These are phyloP conservation scores for Isoperla grammatica DNA, from an alignment of 2,888 invertebrate species.

Conservation along the genomic window DNA sequence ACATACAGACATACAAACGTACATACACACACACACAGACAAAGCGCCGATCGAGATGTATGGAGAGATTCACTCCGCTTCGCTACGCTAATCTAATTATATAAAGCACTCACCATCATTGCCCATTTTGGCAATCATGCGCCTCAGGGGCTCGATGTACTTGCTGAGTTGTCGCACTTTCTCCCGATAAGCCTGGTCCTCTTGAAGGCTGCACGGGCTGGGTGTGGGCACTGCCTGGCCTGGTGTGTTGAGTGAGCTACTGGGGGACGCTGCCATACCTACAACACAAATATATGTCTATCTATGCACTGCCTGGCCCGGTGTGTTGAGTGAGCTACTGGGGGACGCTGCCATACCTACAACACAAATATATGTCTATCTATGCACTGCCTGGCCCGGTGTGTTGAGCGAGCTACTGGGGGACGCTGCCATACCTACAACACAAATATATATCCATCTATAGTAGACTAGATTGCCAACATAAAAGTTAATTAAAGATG, in stretches of 20 bases:
- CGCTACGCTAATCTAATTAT: too few relatives aligned
- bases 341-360: constrained; percentile 69
- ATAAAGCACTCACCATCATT: constrained; percentile 62
- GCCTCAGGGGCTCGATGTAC: constrained; percentile 86
- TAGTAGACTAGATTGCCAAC: too few relatives aligned
- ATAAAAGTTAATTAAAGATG: too few relatives aligned
- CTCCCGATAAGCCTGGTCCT: constrained; percentile 88
- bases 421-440: constrained; percentile 61
- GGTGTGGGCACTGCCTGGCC: constrained; percentile 51
- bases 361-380: too few relatives aligned
- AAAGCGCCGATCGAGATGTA: too few relatives aligned
- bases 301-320: constrained; percentile 51
- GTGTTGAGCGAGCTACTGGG: constrained; percentile 80
- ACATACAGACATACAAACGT: too few relatives aligned
- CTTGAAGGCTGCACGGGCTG: constrained; percentile 62
- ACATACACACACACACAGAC: too few relatives aligned
- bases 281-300: constrained; percentile 20
- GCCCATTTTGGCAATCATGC: constrained; percentile 85
- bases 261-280: constrained; percentile 72
- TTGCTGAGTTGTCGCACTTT: constrained; percentile 90
- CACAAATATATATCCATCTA: too few relatives aligned
- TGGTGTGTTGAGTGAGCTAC: constrained; percentile 77
- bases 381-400: constrained; percentile 54
- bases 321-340: constrained; percentile 76
- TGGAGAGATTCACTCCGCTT: too few relatives aligned